A percentile compares a stretch with the other conserved stretches of the same genome.
These are phyloP conservation scores for Dascillus cervinus DNA, from an alignment of 2,888 invertebrate species.

Conservation along the genomic window DNA sequence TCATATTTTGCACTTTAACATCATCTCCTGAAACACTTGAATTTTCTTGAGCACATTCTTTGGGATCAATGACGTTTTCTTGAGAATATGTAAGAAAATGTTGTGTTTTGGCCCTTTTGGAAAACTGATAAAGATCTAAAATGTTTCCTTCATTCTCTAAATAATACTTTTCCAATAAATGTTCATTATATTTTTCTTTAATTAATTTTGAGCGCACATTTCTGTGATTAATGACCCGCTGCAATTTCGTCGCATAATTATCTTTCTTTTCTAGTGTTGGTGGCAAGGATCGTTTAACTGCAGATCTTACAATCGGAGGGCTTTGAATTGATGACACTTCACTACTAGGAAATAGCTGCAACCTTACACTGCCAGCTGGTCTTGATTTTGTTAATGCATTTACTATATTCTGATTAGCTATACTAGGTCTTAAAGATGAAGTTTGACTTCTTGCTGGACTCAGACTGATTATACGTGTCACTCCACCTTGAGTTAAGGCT, in stretches of 20 bases:
- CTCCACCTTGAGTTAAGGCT: slow-evolving; percentile 41
- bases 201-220: slow-evolving; percentile 60
- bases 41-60: slow-evolving; percentile 22
- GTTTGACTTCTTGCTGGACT: slow-evolving; percentile 36
- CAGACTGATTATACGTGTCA: slow-evolving; percentile 48
- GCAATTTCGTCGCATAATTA: slow-evolving; percentile 50
- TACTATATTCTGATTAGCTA: slow-evolving; percentile 40
- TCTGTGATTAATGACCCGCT: slow-evolving; percentile 64
- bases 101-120: slow-evolving; percentile 69
- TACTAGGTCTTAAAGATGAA: slow-evolving; percentile 38
- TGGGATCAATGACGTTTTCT: slow-evolving; percentile 44
- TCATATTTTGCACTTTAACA: no score
- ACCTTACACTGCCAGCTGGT: slow-evolving; percentile 31
- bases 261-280: slow-evolving; percentile 42
- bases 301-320: slow-evolving; percentile 28
- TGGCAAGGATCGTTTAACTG: slow-evolving; percentile 44
- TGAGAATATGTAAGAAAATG: slow-evolving; percentile 69
- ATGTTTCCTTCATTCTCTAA: slow-evolving; percentile 80
- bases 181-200: slow-evolving; percentile 68
- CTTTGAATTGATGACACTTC: slow-evolving; percentile 4
- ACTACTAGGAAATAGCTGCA: slow-evolving; percentile 29
- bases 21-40: not conserved
- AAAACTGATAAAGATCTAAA: slow-evolving; percentile 81
- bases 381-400: slow-evolving; percentile 37
- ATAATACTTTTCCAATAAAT: slow-evolving; percentile 78